Conservation (phyloP, 2,113 vertebrate species). For the Forbesichthys agassizii region DNA sequence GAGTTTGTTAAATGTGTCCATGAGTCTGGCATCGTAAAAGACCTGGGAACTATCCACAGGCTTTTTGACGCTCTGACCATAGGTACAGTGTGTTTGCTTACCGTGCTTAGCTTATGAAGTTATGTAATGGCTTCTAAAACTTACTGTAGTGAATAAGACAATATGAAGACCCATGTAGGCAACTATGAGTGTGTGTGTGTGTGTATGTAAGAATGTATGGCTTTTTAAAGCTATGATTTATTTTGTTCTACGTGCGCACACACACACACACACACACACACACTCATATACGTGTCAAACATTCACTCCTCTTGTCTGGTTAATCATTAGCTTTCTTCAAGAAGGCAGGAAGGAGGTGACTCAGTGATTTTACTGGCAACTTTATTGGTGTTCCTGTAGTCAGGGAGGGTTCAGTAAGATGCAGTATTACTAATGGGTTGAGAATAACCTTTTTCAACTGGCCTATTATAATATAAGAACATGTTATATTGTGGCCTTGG, state of each 20-base stretch:
- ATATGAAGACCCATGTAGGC: no score
- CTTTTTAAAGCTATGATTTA: no score
- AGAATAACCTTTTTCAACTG: no score
- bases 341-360: constrained; percentile 1
- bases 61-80: constrained; percentile 92
- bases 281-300: constrained; percentile 24
- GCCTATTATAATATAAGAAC: no score
- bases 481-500: no score
- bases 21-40: constrained; percentile 93
- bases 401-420: no score
- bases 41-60: constrained; percentile 81
- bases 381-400: no score
- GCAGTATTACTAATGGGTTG: no score
- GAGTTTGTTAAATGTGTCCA: constrained; percentile 92
- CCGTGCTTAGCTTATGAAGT: no score
- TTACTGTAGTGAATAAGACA: background rate
- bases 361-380: background rate
- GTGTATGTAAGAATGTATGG: no score
- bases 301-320: constrained; percentile 30
- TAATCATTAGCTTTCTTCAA: constrained; percentile 53
- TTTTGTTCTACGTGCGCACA: background rate
- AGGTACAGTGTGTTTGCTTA: constrained; percentile 69
- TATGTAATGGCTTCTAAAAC: background rate
- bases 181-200: background rate
- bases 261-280: background rate